Evolutionary conservation across 2,888 invertebrate species (phyloP).

Genomic region (Smittia sp.): DNA sequence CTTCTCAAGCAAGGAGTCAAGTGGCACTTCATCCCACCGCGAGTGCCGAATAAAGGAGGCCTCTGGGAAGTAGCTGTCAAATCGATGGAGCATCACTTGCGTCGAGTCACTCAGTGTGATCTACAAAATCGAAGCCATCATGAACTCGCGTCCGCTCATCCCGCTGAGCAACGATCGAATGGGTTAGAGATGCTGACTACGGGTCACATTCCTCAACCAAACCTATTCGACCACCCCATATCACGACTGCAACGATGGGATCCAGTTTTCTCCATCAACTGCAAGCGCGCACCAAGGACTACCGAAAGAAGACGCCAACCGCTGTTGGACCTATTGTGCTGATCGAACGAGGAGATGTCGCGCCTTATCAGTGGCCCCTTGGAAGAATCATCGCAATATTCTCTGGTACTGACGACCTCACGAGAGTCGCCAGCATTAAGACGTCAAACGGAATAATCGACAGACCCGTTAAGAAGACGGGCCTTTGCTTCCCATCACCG

Average conservation of each 20-base stretch:
- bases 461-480: neutral
- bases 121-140: conserved; percentile 46
- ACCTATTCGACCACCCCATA: conserved; percentile 42
- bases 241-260: conserved; percentile 45
- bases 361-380: conserved; percentile 45
- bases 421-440: neutral
- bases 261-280: conserved; percentile 44
- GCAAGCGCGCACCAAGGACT: conserved; percentile 46
- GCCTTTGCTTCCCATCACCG: neutral
- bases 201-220: conserved; percentile 45
- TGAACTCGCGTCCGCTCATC: conserved; percentile 47
- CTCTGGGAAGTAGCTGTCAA: conserved; percentile 49
- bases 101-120: conserved; percentile 45
- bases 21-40: conserved; percentile 49
- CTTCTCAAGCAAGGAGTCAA: conserved; percentile 42
- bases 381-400: conserved; percentile 44
- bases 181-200: conserved; percentile 44
- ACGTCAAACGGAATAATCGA: neutral
- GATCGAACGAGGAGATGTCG: conserved; percentile 44
- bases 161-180: conserved; percentile 43
- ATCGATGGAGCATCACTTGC: conserved; percentile 47
- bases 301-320: conserved; percentile 41
- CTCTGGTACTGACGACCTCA: conserved; percentile 45
- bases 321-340: conserved; percentile 45
- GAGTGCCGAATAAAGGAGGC: conserved; percentile 48